Conservation (phyloP, 2,888 invertebrate species). For the Selenia dentaria region DNA sequence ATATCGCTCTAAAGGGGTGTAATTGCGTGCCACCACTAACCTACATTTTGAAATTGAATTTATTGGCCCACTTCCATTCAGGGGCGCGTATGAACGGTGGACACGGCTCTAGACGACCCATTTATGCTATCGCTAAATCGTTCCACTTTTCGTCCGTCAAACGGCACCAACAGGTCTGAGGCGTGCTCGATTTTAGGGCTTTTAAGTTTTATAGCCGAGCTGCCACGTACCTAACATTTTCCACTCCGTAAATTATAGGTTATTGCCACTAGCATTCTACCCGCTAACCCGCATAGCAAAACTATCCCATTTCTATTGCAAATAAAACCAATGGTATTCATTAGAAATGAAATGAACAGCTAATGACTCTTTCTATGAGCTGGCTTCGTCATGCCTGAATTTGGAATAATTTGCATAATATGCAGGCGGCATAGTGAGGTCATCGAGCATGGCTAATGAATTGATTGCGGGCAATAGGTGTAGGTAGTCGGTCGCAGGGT, state of each 20-base stretch:
- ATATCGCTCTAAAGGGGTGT: constrained; percentile 30
- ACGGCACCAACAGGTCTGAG: constrained; percentile 49
- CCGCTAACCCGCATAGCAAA: not conserved
- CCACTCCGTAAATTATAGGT: not conserved
- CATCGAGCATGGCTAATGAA: constrained; percentile 59
- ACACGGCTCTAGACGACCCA: constrained; percentile 59
- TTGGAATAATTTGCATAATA: constrained; percentile 61
- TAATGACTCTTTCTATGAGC: constrained; percentile 6
- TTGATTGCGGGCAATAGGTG: constrained; percentile 47
- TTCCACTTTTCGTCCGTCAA: constrained; percentile 60
- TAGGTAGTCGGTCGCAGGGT: constrained; percentile 13
- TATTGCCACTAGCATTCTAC: not conserved
- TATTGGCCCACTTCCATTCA: constrained; percentile 68
- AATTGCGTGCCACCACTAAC: constrained; percentile 75
- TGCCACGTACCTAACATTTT: not conserved
- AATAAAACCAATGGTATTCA: not conserved
- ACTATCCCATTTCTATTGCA: no score
- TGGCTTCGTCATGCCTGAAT: not conserved
- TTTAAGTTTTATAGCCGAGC: constrained; percentile 25
- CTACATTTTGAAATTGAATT: constrained; percentile 70
- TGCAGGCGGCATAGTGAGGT: constrained; percentile 61
- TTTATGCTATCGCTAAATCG: constrained; percentile 76
- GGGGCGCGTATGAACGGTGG: constrained; percentile 54
- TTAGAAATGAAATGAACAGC: not conserved
- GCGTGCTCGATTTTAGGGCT: constrained; percentile 29